Base-by-base conservation (phyloP, 2,797 vertebrate species). In the Enteromius mattozi region DNA sequence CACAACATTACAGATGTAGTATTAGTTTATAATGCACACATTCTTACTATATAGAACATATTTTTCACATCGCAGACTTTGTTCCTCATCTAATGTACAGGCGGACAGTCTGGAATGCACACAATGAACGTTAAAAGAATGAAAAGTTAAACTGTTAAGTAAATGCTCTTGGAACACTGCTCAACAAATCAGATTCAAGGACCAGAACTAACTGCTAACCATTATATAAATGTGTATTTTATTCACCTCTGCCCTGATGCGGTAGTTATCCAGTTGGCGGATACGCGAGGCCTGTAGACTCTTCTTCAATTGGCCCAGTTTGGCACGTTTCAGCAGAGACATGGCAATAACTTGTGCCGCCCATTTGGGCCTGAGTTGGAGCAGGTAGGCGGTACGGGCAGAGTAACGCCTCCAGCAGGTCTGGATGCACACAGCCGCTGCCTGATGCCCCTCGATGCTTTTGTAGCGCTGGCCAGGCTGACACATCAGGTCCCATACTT, bases 261-360 rank as follows among this genome's bases (percentile, higher is more conserved):
- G 93, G 86, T 95, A 96, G 90, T 96, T 98, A 92, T 97, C 94
- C 93, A 98, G 94, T 90, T 98, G 96, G 89, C 90, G 92, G 33
- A 89, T 91, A 1, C 94, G 95, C 0, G 94, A 91, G 65, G 94
- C 96, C 94, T 94, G 91, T 90, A 96, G 94, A 92, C 92, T 86
- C 80, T 87, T 94, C 86, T 88, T 95, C 74, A 96, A 86, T 16
- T 84, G 91, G 35, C 85, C 85, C 92, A 88, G 89, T 87, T 92
- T 95, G 82, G 82, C 74, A 59, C 87, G 88, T 86, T 93, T 89
- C 81, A 95, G 91, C 97, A 96, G 97, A 24, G 93, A 88, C 3
- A 92, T 27, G 69, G 94, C 78, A 0, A 97, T 95, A 91, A 92
- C 95, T 42, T 91, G 93, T 2, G 91, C 95, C 7, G 97, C 97